Evolutionary conservation across 2,888 invertebrate species (phyloP), one percentile per base, ranked within the genome.

Genomic region (Anthoptus insignis): DNA sequence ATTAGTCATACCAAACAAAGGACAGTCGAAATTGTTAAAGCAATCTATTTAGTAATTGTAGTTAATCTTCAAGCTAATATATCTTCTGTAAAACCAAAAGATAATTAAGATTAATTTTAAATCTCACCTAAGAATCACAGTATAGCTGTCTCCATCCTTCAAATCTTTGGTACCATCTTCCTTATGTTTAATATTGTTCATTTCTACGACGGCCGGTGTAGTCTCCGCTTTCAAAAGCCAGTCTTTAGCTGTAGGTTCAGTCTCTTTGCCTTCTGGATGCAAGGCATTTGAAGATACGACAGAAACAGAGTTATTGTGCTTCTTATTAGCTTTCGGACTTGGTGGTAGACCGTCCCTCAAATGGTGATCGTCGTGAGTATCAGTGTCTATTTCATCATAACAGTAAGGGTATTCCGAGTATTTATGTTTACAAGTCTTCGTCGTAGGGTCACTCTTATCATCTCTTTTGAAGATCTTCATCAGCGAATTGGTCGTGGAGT

Each of bases 331-430:
- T 47, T 90, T 93, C 0, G 92, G 91, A 72, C 89, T 91, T 0
- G 91, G 86, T 0, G 91, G 91, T 16, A 89, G 80, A 0, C 91
- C 91, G 34, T 93, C 93, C 19, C 93, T 81, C 76, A 94, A 86
- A 69, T 94, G 93, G 50, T 95, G 94, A 65, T 95, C 94, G 67
- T 95, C 96, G 76, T 96, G 95, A 0, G 95, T 95, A 66, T 96
- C 96, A 22, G 95, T 96, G 11, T 96, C 96, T 39, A 97, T 97
- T 83, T 97, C 97, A 73, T 97, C 97, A 72, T 97, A 97, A 78
- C 97, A 97, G 81, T 97, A 97, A 0, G 97, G 97, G 83, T 97
- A 97, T 39, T 97, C 97, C n/a, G 97, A 97, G 79, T 97, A 97
- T 80, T 97, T 97, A 76, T 97, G 97, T 86, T 97, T 97, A 82